Conservation (phyloP, 2,113 vertebrate species). For the Apus apus region DNA sequence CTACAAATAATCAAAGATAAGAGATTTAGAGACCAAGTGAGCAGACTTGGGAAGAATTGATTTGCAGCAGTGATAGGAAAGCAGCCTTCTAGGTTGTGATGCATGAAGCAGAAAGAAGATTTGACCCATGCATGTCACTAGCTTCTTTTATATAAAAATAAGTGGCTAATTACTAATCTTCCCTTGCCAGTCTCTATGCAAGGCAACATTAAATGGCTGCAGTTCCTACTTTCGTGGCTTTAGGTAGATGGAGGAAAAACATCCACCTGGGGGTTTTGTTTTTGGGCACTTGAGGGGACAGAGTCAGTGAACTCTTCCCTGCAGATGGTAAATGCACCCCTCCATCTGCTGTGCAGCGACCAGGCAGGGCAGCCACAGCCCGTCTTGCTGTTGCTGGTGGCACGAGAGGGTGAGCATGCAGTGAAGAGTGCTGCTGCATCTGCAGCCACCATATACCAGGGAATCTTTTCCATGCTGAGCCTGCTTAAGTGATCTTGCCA, state of each 20-base stretch:
- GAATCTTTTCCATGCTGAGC: background rate
- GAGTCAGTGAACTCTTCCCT: background rate
- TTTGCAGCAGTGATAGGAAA: background rate
- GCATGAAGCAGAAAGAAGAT: background rate
- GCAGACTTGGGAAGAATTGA: background rate
- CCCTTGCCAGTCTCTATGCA: background rate
- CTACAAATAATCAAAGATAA: conserved; percentile 2
- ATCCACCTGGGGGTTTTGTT: background rate
- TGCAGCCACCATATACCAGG: background rate
- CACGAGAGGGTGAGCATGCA: rapidly evolving
- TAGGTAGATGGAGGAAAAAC: background rate
- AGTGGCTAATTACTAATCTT: background rate
- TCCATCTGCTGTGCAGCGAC: background rate
- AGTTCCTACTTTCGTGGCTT: background rate
- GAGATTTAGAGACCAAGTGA: background rate
- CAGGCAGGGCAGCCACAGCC: background rate
- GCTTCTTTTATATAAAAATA: background rate
- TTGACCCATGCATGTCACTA: rapidly evolving
- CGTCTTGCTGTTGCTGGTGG: background rate
- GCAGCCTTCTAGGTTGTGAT: background rate
- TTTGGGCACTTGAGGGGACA: background rate
- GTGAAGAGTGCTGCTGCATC: background rate
- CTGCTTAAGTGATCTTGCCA: background rate
- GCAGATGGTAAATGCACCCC: background rate
- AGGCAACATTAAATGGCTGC: background rate